Base-by-base conservation (phyloP, 2,888 invertebrate species). In the Leptopilina myrica region DNA sequence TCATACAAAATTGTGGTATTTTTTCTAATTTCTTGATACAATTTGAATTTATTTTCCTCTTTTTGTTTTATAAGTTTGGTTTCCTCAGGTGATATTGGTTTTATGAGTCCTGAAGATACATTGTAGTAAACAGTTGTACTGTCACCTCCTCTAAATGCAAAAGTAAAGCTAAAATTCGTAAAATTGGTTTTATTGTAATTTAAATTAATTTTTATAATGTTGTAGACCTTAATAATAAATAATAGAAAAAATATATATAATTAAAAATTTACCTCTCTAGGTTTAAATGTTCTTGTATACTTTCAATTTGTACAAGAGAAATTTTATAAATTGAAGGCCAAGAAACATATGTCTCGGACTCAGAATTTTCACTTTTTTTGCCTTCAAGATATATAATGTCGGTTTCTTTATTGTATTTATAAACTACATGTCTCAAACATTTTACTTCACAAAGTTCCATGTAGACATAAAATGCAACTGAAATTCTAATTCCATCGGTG, bases 361-460 rank as follows among this genome's bases (percentile, higher is more conserved):
- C 83, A 9, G 88, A 89, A 15, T 88, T 84, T 85, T 91, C 91
- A 0, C 83, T 88, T 81, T 89, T 91, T 83, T 88, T 92, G 2
- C 91, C 93, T 78, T 90, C 91, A 33, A 93, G 87, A 80, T 92
- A 92, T 56, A 93, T 86, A 65, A 91, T 85, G 79, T 92, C 88
- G 12, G 93, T 81, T 7, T 82, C 82, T n/a, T 90, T 79, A 20
- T 92, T 89, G 81, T 91, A 93, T 40, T 90, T 90, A 83, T 93
- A 93, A 56, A 91, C 86, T 3, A 93, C 92, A 84, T 93, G 90
- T 92, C 92, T 92, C 77, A 92, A 92, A 82, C 89, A 89, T 84
- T 92, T 93, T 26, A 92, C 92, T 92, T 93, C 93, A 83, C 92
- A 92, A 64, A 95, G 87, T 86, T 94, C 94, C 67, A 93, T 90